Evolutionary conservation across 2,797 vertebrate genomes (phyloP), one percentile per base, ranked within the genome.

Genomic region (Neosalanx taihuensis): DNA sequence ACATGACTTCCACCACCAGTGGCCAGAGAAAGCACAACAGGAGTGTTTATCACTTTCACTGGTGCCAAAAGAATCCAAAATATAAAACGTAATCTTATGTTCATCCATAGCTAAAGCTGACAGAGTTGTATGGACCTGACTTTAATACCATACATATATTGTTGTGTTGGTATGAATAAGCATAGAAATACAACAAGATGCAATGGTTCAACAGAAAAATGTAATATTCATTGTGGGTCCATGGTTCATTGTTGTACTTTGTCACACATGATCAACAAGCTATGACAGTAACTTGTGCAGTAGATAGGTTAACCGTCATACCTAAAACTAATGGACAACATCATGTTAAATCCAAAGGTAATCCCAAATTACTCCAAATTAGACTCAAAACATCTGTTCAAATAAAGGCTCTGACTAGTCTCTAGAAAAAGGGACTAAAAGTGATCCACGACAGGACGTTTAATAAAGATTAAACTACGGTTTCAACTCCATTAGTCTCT

Each of bases 401-500:
- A 58, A 69, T 37, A 58, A 58, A 57, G 23, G n/a, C 18, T 57
- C 67, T 57, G 6, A 18, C 7, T 57, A 30, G 53, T 20, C 31
- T n/a, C 2, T 2, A 3, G 12, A 69, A 58, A 20, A 2, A 69
- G 3, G 9, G 31, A 10, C 17, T 57, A 35, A 13, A 53, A 35
- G 23, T 26, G 35, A 17, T 12, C 37, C 20, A 68, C 20, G 30
- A 57, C 53, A 57, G 3, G 13, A 35, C 30, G 37, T n/a, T 23
- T 35, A 12, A 58, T 35, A n/a, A 58, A 59, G 20, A n/a, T 35
- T 57, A 6, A 46, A 59, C 51, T 41, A 1, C 33, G 53, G 51
- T 9, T 68, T 68, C 51, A 57, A 56, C 51, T 57, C 18, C n/a
- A 41, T 31, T 6, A 35, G 56, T 69, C 53, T 59, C 56, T 13